Evolutionary conservation across 1,140 invertebrate species (phyloP), one percentile per base, ranked within the genome.

Genomic region (Planococcus citri): DNA sequence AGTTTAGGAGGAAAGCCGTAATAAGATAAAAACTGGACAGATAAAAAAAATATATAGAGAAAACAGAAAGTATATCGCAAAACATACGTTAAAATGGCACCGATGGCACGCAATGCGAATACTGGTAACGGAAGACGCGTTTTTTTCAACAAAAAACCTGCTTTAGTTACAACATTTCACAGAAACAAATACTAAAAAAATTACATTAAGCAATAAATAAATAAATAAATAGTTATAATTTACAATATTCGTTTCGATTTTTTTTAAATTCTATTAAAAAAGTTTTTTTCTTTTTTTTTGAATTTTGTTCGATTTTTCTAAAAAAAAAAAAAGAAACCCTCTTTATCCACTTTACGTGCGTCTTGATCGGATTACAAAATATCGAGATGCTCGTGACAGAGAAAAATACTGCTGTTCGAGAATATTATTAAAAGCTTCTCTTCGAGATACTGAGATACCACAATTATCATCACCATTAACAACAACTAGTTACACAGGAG

Each of bases 101-200:
- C 60, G 25, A 25, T 25, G 17, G 25, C 60, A 64, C 60, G 51
- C 4, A n/a, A 64, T 64, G 60, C 60, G 60, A 64, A 27, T 64
- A 64, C 25, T 27, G 60, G 60, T 64, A 64, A 64, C 60, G 25
- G 25, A 64, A 64, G 25, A 25, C 21, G 2, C 10, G 25, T 64
- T 64, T 64, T n/a, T n/a, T n/a, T n/a, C n/a, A n/a, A n/a, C 3
- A 25, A 64, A 22, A 58, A 64, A 64, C 22, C 25, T 24, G 25
- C 25, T 64, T 21, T 64, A 24, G 25, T 25, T 64, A 51, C 41
- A 33, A 33, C 12, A 51, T 51, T 51, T 51, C n/a, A 51, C 41
- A 51, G 41, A 51, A 51, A 51, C 17, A 51, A 37, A 14, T 37
- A 37, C 8, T 24, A 27, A 64, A 64, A 24, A 25, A 64, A 27